These are phyloP conservation scores for Carlito syrichta DNA, from an alignment of 2,113 vertebrate genomes.

Conservation along the genomic window DNA sequence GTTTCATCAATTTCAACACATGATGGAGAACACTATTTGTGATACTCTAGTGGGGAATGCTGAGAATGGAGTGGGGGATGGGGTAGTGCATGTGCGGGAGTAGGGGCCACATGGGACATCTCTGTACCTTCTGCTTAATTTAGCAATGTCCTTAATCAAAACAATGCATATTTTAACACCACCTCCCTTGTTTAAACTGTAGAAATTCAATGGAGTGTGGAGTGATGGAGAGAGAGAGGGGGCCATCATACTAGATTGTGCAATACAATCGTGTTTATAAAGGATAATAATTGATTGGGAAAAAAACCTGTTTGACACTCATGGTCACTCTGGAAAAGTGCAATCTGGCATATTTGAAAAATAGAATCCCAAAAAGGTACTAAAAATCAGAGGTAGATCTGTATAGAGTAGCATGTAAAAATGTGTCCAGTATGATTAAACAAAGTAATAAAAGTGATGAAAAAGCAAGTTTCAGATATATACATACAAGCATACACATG, in stretches of 20 bases:
- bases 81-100: neutral
- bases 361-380: neutral
- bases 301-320: neutral
- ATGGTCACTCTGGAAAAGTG: neutral
- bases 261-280: neutral
- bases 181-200: too few species aligned
- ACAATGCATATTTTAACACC: too few species aligned
- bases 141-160: neutral
- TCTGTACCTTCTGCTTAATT: neutral
- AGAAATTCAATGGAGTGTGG: neutral
- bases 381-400: neutral
- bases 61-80: neutral
- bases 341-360: neutral
- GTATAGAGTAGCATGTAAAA: neutral
- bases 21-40: too few species aligned
- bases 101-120: neutral
- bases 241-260: neutral
- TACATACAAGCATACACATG: neutral
- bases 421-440: neutral
- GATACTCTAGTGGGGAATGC: neutral
- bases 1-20: neutral
- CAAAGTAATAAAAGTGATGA: neutral
- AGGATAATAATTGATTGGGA: neutral
- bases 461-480: neutral
- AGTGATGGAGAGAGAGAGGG: neutral